phyloP scores from a whole-genome alignment of 2,113 vertebrate genomes.

The Epinephelus cyanopodus region DNA sequence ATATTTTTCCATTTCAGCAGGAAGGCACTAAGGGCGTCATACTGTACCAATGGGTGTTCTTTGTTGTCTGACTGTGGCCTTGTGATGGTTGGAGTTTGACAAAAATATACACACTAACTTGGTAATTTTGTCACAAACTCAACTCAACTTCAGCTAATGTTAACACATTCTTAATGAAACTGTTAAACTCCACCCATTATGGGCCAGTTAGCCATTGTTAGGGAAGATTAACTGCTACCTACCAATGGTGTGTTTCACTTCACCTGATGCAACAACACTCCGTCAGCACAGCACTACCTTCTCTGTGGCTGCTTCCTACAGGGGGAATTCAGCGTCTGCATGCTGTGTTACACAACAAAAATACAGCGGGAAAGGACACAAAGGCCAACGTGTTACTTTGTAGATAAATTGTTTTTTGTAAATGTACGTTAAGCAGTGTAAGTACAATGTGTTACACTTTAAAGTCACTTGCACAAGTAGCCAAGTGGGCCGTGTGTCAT shows the following conservation, averaged over 20 bases:
- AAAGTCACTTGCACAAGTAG: slow-evolving; percentile 27
- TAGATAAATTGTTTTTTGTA: neutral
- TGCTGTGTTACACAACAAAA: slow-evolving; percentile 47
- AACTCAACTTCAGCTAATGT: neutral
- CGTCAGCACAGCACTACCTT: slow-evolving; percentile 42
- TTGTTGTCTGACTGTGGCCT: slow-evolving; percentile 55
- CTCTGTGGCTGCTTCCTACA: slow-evolving; percentile 47
- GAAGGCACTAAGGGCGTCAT: slow-evolving; percentile 71
- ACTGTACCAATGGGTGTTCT: slow-evolving; percentile 50
- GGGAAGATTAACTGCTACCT: slow-evolving; percentile 45
- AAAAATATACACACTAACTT: neutral
- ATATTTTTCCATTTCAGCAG: slow-evolving; percentile 52
- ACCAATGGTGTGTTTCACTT: slow-evolving; percentile 67
- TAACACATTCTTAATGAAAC: neutral
- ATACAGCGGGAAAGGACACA: slow-evolving; percentile 72
- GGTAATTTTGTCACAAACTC: neutral
- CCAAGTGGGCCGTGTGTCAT: slow-evolving; percentile 35
- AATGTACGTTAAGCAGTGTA: neutral
- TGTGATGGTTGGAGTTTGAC: slow-evolving; percentile 69
- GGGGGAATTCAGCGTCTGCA: slow-evolving; percentile 56
- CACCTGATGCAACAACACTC: slow-evolving; percentile 58
- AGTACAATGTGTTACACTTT: neutral
- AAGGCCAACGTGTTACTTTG: neutral
- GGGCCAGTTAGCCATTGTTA: slow-evolving; percentile 62
- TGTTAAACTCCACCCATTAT: slow-evolving; percentile 58